Percentiles rank a stretch among this genome's conserved stretches.
Evolutionary conservation across 1,140 invertebrate species (phyloP).

Genomic region (Pogonognathellus flavescens): DNA sequence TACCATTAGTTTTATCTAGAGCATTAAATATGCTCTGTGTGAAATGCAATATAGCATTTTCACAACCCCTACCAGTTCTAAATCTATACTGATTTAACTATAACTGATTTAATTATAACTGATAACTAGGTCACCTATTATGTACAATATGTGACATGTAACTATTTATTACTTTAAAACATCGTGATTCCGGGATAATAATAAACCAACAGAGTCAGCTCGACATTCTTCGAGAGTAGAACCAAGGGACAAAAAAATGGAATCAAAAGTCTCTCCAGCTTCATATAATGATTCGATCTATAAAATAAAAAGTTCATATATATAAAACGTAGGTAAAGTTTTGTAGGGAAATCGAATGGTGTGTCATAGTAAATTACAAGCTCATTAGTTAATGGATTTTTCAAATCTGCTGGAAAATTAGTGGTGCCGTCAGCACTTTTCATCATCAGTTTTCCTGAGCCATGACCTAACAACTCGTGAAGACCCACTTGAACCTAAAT

Average conservation of each 20-base stretch:
- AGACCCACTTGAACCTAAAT: constrained; percentile 88
- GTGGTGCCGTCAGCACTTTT: constrained; percentile 80
- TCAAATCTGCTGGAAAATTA: constrained; percentile 86
- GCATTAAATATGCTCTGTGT: no score
- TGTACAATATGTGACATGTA: no score
- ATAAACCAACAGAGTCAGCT: constrained; percentile 93
- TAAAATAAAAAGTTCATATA: not conserved
- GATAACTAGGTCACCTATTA: no score
- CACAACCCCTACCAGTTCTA: no score
- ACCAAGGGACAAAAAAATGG: constrained; percentile 88
- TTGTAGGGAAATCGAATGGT: no score
- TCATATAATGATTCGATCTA: constrained; percentile 81
- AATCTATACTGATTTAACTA: no score
- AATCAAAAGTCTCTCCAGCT: constrained; percentile 91
- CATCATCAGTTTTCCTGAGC: constrained; percentile 92
- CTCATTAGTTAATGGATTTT: constrained; percentile 81
- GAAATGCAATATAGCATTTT: no score
- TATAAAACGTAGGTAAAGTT: no score
- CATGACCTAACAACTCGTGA: constrained; percentile 95
- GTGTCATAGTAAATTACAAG: no score
- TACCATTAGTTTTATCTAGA: no score
- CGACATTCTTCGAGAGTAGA: constrained; percentile 95
- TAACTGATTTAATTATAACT: no score
- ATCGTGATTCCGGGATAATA: constrained; percentile 82
- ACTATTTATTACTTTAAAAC: constrained; percentile 85